Evolutionary conservation across 2,888 invertebrate genomes (phyloP), one percentile per base, ranked within the genome.

Genomic region (Alloscopus bannaensis): DNA sequence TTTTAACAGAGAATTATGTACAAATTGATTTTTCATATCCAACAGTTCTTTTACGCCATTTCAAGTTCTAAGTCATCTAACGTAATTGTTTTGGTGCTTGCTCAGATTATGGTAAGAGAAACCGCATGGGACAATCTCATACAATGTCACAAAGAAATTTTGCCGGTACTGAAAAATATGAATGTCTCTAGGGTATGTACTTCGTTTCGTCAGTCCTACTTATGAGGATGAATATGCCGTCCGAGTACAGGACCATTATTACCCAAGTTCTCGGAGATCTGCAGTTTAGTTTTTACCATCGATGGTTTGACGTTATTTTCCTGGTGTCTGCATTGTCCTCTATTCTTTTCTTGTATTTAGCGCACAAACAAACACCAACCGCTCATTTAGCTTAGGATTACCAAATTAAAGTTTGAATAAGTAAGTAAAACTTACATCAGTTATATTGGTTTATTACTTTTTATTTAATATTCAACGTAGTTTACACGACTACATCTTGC

Each of bases 241-340:
- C 95, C 0, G 97, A 99, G 88, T 99, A 99, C 89, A 91, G 99
- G 42, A 93, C 93, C 59, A 99, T 99, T 64, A 94, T 95, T 81
- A 94, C 94, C 0, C 92, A 94, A 90, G 99, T 99, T 0, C 89
- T 99, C 20, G 99, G 99, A 0, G 98, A 98, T 88, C 90, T 99
- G 81, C 98, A 99, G 88, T 99, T 99, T 87, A 98, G 96, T 88
- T 99, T 99, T 90, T 99, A 99, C 88, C 99, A 99, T 88, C 92
- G 99, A 80, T 99, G 99, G 99, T 99, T 99, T 88, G 99, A 99
- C 89, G 99, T 99, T 3, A 99, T 99, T 88, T 99, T 99, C 88
- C 90, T 99, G 79, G 95, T 99, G 26, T 97, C 97, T 87, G 99
- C 99, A 0, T 89, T 99, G 45, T 95, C 97, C 18, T 98, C 97